Percentiles rank a stretch among this genome's conserved stretches.
These are phyloP conservation scores for Otus scops DNA, from an alignment of 2,797 vertebrate species.

Conservation along the genomic window DNA sequence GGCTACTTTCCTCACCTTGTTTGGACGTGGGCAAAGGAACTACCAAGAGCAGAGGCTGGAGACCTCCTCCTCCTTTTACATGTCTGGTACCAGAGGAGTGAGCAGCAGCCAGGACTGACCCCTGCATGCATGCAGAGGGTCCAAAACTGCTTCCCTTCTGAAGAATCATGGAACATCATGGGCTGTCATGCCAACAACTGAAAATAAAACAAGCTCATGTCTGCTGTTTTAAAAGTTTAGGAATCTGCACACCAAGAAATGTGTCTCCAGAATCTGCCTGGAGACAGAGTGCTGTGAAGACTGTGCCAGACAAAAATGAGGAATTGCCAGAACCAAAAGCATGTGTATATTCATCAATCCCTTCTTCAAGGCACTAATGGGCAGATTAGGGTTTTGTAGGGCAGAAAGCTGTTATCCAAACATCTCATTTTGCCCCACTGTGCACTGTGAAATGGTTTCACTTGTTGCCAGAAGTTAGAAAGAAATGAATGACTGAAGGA, in stretches of 20 bases:
- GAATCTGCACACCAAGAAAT: background rate
- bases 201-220: background rate
- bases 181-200: background rate
- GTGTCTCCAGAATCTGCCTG: background rate
- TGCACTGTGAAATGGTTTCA: background rate
- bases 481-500: background rate
- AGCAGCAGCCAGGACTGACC: background rate
- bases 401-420: background rate
- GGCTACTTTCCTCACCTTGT: background rate
- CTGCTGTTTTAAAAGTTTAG: background rate
- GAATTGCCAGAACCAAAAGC: background rate
- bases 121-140: background rate
- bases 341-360: rapidly evolving
- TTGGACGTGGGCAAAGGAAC: background rate
- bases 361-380: background rate
- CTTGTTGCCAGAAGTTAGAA: background rate
- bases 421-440: background rate
- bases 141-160: background rate
- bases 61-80: rapidly evolving
- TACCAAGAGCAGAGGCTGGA: rapidly evolving
- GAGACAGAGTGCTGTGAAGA: background rate
- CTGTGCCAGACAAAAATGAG: background rate
- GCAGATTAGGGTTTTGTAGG: background rate
- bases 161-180: background rate
- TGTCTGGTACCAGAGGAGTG: background rate